Evolutionary conservation across 2,888 invertebrate species (phyloP), one percentile per base, ranked within the genome.

Genomic region (Limnephilus auricula): DNA sequence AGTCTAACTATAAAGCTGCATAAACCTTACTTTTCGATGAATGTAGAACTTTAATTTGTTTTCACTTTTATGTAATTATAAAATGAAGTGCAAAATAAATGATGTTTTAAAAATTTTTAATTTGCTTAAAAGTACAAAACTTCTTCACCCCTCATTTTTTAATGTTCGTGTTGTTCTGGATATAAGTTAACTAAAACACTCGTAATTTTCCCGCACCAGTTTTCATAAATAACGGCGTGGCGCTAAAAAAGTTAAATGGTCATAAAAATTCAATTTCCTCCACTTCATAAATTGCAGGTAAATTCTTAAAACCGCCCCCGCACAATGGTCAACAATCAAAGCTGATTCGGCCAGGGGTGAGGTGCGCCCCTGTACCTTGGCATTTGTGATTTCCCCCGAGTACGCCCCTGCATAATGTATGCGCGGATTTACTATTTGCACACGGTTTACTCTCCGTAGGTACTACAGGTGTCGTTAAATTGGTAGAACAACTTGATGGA

Each of bases 311-410:
- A 40, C 40, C 78, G 80, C 40, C 45, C 32, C 31, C 79, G 37
- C 80, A 92, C 91, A 91, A 89, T 90, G 92, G 92, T 90, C 92
- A 92, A 92, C 92, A 92, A 92, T 92, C 92, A 92, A 91, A 92
- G 89, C 88, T 92, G 91, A 92, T 92, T 92, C 92, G 90, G 80
- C 83, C 79, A 84, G 89, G 79, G 79, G 65, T 10, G 89, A 65
- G 32, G 89, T 88, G 37, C 50, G 87, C 45, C 85, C 88, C 85
- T 45, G 40, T 65, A 90, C 85, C 88, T 91, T 91, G 90, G 90
- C 92, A 92, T 92, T 91, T 91, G 91, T 93, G 93, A 93, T 93
- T 93, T 93, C 93, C 93, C 93, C 37, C 37, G 93, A 92, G 93
- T 87, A 40, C 89, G 85, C 30, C 91, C 78, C 83, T 91, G 88